Base-by-base conservation (phyloP, 23 tunicate species). In the Styela clava region DNA sequence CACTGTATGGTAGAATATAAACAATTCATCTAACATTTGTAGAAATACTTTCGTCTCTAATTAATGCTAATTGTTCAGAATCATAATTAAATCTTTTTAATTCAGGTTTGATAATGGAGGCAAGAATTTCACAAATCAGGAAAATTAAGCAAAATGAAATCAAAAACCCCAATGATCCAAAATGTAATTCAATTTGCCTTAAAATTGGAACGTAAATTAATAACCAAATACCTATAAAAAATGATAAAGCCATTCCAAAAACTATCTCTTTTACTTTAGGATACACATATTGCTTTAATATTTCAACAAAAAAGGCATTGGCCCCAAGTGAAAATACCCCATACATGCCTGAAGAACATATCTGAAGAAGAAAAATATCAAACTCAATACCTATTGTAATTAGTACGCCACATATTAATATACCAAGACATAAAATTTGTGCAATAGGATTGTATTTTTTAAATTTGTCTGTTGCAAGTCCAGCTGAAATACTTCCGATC, bases 261-360 rank as follows among this genome's bases (percentile, higher is more conserved):
- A 7, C 29, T 26, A 71, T 71, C 16, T 71, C 77, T 28, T 33
- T 71, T 22, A 71, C 77, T 21, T 29, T 71, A 19, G 77, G 77
- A 34, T 3, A 71, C 5, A 71, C 77, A 32, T 71, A 71, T 32
- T 71, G 77, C 35, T 71, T 71, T 18, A 71, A 2, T 30, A 71
- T 71, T 30, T 71, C 77, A 26, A 33, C 77, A 71, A 33, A 71
- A 29, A 71, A 71, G 16, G 35, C 27, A 3, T 21, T 32, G 3
- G 37, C 34, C 16, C 35, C 35, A 27, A 22, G 20, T 3, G 34
- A 22, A 32, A 31, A 30, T 32, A 22, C 77, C 7, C 77, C 77
- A 71, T 28, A 71, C 12, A 71, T 3, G 77, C 16, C 32, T 3
- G 34, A 28, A 3, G 34, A 33, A 71, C 5, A 35, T 3, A 28